These are phyloP conservation scores for Lordiphosa stackelbergi DNA, from an alignment of 1,140 invertebrate species.

Conservation along the genomic window DNA sequence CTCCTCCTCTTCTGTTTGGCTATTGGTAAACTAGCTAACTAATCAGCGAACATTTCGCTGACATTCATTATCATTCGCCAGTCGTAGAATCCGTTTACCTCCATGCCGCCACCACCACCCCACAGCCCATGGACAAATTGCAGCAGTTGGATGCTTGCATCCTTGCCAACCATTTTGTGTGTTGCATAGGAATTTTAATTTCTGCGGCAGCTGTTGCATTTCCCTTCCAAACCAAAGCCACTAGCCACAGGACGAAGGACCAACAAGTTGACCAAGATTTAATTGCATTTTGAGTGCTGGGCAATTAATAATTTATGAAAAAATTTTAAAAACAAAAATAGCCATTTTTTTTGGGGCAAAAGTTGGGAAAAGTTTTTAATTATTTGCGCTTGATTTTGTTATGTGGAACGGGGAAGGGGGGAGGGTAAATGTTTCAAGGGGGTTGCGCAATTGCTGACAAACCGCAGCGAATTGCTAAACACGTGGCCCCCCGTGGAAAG, in stretches of 20 bases:
- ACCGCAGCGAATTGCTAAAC: conserved; percentile 68
- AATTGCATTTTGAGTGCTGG: conserved; percentile 70
- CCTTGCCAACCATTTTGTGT: conserved; percentile 15
- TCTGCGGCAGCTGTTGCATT: conserved; percentile 56
- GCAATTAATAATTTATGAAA: conserved; percentile 70
- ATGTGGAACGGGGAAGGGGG: neutral
- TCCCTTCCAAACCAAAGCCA: conserved; percentile 6
- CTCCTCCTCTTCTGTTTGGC: neutral
- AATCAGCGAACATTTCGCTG: conserved; percentile 56
- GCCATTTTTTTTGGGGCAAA: conserved; percentile 27
- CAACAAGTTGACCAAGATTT: conserved; percentile 72
- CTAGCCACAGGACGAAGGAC: conserved; percentile 20
- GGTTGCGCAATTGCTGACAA: conserved; percentile 50
- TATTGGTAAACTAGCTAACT: conserved; percentile 56
- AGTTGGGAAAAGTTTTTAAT: conserved; percentile 61
- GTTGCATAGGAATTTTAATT: conserved; percentile 71
- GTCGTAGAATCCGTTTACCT: conserved; percentile 42
- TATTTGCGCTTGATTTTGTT: conserved; percentile 50
- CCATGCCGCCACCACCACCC: conserved; percentile 4
- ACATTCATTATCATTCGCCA: conserved; percentile 49
- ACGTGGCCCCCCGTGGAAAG: conserved; percentile 48
- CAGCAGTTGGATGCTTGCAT: conserved; percentile 20
- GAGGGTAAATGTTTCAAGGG: conserved; percentile 14
- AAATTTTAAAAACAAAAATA: conserved; percentile 17
- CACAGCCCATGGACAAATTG: conserved; percentile 16